phyloP scores from a whole-genome alignment of 1,140 invertebrate species.

The Heliothis subflexa region DNA sequence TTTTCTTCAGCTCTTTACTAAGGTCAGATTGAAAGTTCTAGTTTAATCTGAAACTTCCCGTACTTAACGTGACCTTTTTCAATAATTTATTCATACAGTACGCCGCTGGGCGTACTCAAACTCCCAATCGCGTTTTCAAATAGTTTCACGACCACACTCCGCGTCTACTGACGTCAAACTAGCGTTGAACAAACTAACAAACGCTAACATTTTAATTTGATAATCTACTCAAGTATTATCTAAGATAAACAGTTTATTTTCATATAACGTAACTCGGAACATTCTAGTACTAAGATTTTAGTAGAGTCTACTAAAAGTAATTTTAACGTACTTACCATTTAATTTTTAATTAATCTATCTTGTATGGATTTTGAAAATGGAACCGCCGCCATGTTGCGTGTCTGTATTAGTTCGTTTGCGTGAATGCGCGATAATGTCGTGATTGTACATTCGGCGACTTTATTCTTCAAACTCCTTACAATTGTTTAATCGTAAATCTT shows the following conservation, averaged over 20 bases:
- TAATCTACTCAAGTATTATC: constrained; percentile 2
- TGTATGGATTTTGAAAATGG: not conserved
- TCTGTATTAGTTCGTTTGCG: not conserved
- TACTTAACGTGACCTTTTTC: constrained; percentile 20
- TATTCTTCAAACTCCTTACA: constrained; percentile 8
- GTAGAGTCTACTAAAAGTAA: constrained; percentile 16
- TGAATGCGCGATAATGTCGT: not conserved
- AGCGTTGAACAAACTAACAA: constrained; percentile 6
- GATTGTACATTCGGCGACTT: not conserved
- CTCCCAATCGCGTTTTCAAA: constrained; percentile 37
- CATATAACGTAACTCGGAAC: constrained; percentile 20
- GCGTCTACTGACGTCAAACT: constrained; percentile 9
- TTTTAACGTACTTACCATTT: constrained; percentile 12
- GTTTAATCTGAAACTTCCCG: not conserved
- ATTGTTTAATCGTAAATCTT: constrained; percentile 6
- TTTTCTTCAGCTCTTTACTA: not conserved
- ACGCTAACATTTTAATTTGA: not conserved
- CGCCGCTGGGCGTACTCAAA: constrained; percentile 3
- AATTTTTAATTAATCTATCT: constrained; percentile 2
- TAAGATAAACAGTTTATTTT: constrained; percentile 26
- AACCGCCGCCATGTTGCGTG: not conserved
- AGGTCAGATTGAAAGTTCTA: not conserved
- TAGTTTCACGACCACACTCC: constrained; percentile 19
- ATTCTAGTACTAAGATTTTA: constrained; percentile 36
- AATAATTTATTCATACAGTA: constrained; percentile 11